Conservation (phyloP, 2,113 vertebrate species). For the Ellobius talpinus region DNA sequence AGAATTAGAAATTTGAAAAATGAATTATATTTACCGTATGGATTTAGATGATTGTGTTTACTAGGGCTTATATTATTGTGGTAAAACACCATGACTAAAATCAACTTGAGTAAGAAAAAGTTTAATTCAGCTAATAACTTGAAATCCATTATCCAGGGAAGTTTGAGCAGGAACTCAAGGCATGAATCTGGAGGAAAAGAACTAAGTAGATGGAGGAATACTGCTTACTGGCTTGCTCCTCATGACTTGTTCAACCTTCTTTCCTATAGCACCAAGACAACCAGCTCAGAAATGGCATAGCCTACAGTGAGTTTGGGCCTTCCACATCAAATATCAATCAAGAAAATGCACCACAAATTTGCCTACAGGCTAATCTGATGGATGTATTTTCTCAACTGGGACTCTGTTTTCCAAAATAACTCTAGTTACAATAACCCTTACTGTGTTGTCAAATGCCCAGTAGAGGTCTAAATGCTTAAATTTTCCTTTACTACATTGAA, state of each 20-base stretch:
- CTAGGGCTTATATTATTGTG: background rate
- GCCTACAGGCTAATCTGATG: background rate
- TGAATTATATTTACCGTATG: background rate
- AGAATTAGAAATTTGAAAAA: constrained; percentile 29
- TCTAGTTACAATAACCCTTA: background rate
- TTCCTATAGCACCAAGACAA: background rate
- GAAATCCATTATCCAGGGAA: background rate
- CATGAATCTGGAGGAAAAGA: background rate
- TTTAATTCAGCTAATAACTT: background rate
- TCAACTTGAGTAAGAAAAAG: background rate
- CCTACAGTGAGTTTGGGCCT: background rate
- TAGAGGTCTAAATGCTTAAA: background rate
- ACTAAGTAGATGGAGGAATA: background rate
- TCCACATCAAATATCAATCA: background rate
- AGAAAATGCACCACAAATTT: background rate
- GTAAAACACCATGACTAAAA: background rate
- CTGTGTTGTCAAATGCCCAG: background rate
- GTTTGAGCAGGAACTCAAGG: background rate
- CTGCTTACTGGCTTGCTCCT: background rate
- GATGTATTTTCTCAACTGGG: background rate
- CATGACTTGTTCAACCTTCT: background rate
- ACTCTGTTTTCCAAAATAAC: background rate
- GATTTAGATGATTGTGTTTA: background rate
- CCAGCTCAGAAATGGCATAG: too few relatives aligned
- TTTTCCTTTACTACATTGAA: background rate